Base-by-base conservation (phyloP, 2,113 vertebrate genomes). In the Neopipo cinnamomea region DNA sequence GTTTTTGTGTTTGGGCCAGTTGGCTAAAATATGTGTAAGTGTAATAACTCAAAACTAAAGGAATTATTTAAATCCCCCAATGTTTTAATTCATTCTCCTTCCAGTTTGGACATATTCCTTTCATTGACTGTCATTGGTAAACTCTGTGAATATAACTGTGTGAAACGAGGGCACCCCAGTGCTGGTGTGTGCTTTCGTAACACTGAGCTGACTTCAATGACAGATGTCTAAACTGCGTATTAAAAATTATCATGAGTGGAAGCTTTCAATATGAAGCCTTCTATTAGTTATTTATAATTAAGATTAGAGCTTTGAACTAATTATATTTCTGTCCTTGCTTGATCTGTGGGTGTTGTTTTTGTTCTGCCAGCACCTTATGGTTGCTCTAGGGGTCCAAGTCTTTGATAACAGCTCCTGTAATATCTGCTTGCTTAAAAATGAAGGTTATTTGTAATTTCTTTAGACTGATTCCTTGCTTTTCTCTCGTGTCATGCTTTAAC, bases 201-300 rank as follows among this genome's bases (percentile, higher is more conserved):
- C 31, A 22, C 31, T 72, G 58, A 65, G 62, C 80, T 93, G 68
- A 41, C 61, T 83, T 71, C 24, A 88, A 39, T 74, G 88, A 55
- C 76, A 84, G 86, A 53, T 94, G 73, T 50, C 33, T 88, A 80
- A 94, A 89, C 59, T 85, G 44, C 30, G 10, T 47, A 79, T 85
- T 47, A 93, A 88, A 93, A 88, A 80, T 63, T 50, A 91, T 41
- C 63, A 21, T 55, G 44, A 94, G 21, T 87, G 82, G 90, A 97
- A 87, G 62, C 55, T 85, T 72, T 93, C 79, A 80, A 63, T 93
- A 84, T 41, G 56, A 88, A 89, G 14, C 27, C n/a, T 83, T 85
- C 59, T 70, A 74, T 89, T 92, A 94, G 76, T 89, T 94, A 95
- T 91, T 87, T 71, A 77, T 86, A 85, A 86, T 92, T 67, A 85